Conservation (phyloP, 2,888 invertebrate species). For the Sphaerophoria taeniata region DNA sequence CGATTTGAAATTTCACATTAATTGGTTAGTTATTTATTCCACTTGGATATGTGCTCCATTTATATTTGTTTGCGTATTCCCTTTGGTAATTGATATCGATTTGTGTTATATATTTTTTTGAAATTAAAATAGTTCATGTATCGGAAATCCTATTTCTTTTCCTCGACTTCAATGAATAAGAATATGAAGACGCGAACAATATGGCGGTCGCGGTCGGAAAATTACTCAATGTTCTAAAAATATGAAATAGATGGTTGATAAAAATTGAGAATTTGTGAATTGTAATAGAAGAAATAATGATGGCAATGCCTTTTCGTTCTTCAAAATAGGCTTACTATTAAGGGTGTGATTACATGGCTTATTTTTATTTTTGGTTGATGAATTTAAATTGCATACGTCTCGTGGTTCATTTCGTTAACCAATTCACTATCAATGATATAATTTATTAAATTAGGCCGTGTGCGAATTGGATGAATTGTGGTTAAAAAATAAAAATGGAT, state of each 20-base stretch:
- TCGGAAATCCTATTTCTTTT: slow-evolving; percentile 77
- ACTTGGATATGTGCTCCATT: background rate
- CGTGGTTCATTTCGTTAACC: no score
- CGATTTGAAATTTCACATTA: slow-evolving; percentile 7
- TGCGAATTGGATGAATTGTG: no score
- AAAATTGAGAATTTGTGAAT: slow-evolving; percentile 30
- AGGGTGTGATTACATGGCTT: background rate
- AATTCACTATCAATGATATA: no score
- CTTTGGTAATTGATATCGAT: slow-evolving; percentile 61
- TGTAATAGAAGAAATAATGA: slow-evolving; percentile 64
- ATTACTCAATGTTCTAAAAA: slow-evolving; percentile 72
- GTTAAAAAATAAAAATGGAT: no score
- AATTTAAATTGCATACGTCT: no score
- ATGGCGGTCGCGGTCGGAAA: slow-evolving; percentile 76
- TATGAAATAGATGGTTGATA: slow-evolving; percentile 42
- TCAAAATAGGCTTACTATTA: background rate
- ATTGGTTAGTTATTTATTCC: slow-evolving; percentile 24
- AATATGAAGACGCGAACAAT: slow-evolving; percentile 77
- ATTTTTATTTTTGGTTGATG: no score
- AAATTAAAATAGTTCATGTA: slow-evolving; percentile 77
- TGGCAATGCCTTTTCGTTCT: slow-evolving; percentile 26
- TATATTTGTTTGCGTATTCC: slow-evolving; percentile 73
- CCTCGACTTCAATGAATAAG: slow-evolving; percentile 16
- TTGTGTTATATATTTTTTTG: slow-evolving; percentile 76
- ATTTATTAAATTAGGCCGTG: no score